Evolutionary conservation across 2,797 vertebrate genomes (phyloP).

Genomic region (Enteromius afrohamiltoni): DNA sequence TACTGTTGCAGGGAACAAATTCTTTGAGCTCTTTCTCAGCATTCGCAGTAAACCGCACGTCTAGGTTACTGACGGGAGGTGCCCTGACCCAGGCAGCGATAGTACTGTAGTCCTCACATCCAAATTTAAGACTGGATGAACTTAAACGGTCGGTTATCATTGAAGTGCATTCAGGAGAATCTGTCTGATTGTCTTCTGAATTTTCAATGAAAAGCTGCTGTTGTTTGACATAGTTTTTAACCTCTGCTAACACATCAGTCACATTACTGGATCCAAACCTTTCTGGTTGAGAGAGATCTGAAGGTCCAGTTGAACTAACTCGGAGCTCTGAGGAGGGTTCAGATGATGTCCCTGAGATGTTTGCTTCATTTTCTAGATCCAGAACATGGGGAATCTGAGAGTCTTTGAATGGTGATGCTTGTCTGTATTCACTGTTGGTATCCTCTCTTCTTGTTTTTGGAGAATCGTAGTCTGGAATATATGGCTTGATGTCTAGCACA

Average conservation of each 20-base stretch:
- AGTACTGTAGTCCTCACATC: slow-evolving; percentile 64
- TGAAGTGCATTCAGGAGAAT: neutral
- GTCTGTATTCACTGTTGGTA: neutral
- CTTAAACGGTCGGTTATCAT: neutral
- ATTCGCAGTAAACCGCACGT: slow-evolving; percentile 84
- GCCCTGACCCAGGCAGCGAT: slow-evolving; percentile 84
- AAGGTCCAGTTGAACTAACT: neutral
- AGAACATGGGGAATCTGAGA: neutral
- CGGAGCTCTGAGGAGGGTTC: neutral
- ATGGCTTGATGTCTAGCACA: slow-evolving; percentile 89
- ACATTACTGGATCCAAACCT: neutral
- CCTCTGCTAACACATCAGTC: slow-evolving; percentile 26
- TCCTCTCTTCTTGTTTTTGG: slow-evolving; percentile 64
- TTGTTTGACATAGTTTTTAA: slow-evolving; percentile 65
- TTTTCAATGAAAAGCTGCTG: slow-evolving; percentile 39
- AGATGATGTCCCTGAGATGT: neutral
- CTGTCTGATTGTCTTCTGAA: neutral
- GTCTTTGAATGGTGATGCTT: neutral
- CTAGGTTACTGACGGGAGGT: slow-evolving; percentile 76
- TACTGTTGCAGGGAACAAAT: slow-evolving; percentile 72
- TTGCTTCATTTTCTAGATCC: slow-evolving; percentile 3
- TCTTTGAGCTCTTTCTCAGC: slow-evolving; percentile 78
- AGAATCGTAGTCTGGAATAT: slow-evolving; percentile 88
- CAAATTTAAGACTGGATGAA: slow-evolving; percentile 56
- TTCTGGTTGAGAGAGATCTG: neutral